Evolutionary conservation across 1,140 invertebrate genomes (phyloP).

Genomic region (Maniola jurtina): DNA sequence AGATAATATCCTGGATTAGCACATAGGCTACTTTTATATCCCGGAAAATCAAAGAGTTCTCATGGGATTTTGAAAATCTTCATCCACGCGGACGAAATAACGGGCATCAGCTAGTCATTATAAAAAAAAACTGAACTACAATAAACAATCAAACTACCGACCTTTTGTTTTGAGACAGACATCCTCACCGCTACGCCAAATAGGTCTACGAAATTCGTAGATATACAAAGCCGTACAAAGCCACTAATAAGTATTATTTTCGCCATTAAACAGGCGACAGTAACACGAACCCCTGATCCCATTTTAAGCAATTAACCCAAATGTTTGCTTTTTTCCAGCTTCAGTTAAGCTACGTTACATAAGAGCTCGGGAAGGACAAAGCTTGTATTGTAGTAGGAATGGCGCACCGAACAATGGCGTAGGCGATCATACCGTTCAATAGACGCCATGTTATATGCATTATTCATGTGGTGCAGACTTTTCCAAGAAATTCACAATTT

Average conservation of each 20-base stretch:
- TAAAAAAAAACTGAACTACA: no score
- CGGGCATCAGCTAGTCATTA: no score
- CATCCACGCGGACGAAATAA: no score
- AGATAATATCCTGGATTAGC: no score
- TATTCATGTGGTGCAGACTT: constrained; percentile 38
- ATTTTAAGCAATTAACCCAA: constrained; percentile 30
- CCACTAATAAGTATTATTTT: constrained; percentile 3
- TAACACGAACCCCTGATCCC: constrained; percentile 10
- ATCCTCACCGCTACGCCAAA: neutral
- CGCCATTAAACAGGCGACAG: constrained; percentile 13
- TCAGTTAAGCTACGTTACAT: constrained; percentile 29
- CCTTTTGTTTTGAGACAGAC: neutral
- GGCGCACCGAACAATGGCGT: constrained; percentile 37
- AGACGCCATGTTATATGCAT: constrained; percentile 36
- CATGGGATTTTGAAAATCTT: no score
- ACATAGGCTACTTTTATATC: no score
- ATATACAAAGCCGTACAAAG: neutral
- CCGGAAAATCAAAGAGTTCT: no score
- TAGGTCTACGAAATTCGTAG: neutral
- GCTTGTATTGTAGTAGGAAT: constrained; percentile 34
- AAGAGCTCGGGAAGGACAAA: constrained; percentile 35
- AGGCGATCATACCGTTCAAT: constrained; percentile 42
- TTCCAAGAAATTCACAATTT: constrained; percentile 29
- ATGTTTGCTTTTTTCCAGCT: constrained; percentile 30
- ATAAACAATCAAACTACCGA: neutral